Evolutionary conservation across 2,113 vertebrate species (phyloP), one percentile per base, ranked within the genome.

Genomic region (Chinchilla lanigera): DNA sequence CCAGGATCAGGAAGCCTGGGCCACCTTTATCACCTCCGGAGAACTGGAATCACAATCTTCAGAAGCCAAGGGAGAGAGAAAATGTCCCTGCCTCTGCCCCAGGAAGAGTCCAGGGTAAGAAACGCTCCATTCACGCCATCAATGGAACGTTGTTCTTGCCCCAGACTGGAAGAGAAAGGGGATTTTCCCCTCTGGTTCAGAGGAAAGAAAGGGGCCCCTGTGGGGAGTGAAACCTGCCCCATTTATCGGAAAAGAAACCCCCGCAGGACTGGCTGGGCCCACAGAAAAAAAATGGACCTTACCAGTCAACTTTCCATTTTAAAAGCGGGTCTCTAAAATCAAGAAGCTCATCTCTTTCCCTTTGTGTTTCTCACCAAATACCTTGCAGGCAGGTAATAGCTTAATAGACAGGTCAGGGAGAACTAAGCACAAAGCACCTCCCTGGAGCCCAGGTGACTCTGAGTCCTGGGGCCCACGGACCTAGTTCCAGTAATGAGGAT

Each of bases 61-160:
- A 14, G 67, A 95, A 92, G 96, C 96, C 69, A 19, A 86, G 63
- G 44, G 67, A 83, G 65, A 87, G 84, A 95, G 90, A 60, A 91
- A 73, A 95, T 38, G 38, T 24, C 89, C 38, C 50, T 17, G 90
- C 60, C 11, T 56, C 54, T 10, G 50, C 61, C n/a, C 89, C 71
- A 67, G 87, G 52, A 52, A 87, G 90, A 86, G 54, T 44, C 87
- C 38, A 0, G 95, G 61, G 83, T 87, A 97, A 98, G 97, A 97
- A 97, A 96, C 0, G 20, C 86, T 92, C 97, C 92, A 95, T 98
- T 97, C 98, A 97, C 52, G 0, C 60, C 19, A n/a, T 97, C 97
- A 98, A 95, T 97, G 94, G 96, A 56, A 95, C 96, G 41, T 96
- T 96, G 97, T 98, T 97, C 96, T 96, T 85, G 87, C 75, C 86